These are phyloP conservation scores for Cetoscarus ocellatus DNA, from an alignment of 2,797 vertebrate species.

Conservation along the genomic window DNA sequence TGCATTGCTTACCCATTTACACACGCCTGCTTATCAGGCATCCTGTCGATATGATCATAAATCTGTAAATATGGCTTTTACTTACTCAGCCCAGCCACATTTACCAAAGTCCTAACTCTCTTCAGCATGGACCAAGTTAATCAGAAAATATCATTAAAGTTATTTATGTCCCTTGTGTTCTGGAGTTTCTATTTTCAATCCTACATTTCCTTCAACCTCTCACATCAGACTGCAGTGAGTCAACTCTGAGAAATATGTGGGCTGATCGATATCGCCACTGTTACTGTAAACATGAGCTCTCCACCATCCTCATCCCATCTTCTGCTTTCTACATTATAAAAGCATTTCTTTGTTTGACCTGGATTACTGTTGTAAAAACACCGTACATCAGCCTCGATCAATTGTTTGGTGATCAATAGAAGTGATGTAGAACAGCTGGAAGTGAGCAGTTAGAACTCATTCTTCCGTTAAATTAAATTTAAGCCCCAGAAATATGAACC, in stretches of 20 bases:
- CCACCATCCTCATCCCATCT: conserved; percentile 9
- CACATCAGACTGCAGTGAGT: conserved; percentile 43
- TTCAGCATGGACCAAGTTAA: conserved; percentile 9
- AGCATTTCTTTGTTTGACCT: conserved; percentile 19
- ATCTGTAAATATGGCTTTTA: conserved; percentile 50
- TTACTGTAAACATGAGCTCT: conserved; percentile 29
- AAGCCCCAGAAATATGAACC: conserved; percentile 11
- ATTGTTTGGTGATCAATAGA: conserved; percentile 34
- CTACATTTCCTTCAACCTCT: conserved; percentile 27
- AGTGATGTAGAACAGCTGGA: not conserved
- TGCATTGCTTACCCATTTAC: conserved; percentile 41
- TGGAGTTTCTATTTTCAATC: conserved; percentile 14
- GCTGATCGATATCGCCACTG: conserved; percentile 37
- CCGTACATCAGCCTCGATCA: conserved; percentile 14
- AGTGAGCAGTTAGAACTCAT: conserved; percentile 29
- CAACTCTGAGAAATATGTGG: conserved; percentile 48
- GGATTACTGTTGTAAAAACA: conserved; percentile 30
- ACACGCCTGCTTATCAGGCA: conserved; percentile 33
- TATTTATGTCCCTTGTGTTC: conserved; percentile 27
- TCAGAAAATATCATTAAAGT: conserved; percentile 9
- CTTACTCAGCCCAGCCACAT: conserved; percentile 3
- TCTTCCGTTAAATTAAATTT: conserved; percentile 46
- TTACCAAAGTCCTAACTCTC: not conserved
- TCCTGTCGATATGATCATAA: conserved; percentile 61
- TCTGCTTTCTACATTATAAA: conserved; percentile 11